phyloP scores from a whole-genome alignment of 2,797 vertebrate genomes.

The Catamblyrhynchus diadema region DNA sequence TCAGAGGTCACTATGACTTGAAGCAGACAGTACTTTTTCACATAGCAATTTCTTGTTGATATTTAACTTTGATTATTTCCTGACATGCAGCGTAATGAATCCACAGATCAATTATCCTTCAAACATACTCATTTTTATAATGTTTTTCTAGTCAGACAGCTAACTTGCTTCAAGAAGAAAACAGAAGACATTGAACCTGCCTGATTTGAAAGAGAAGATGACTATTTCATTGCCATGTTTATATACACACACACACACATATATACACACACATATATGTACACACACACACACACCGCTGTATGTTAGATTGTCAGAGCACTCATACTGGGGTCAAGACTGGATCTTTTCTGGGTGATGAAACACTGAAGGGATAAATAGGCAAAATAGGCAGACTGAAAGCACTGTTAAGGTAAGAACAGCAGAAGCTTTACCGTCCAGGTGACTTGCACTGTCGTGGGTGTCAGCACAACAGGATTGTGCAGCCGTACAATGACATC shows the following conservation, averaged over 20 bases:
- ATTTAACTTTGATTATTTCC: conserved; percentile 1
- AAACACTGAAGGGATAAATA: background rate
- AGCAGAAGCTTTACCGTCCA: conserved; percentile 87
- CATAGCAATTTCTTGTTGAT: background rate
- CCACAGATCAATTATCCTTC: background rate
- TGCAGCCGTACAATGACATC: conserved; percentile 94
- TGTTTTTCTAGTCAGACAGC: background rate
- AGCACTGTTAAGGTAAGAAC: background rate
- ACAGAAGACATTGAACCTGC: background rate
- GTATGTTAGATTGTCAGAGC: background rate
- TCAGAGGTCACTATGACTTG: background rate
- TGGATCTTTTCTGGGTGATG: background rate
- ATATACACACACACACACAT: background rate
- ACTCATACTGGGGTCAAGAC: background rate
- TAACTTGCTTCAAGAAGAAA: background rate
- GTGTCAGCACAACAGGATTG: conserved; percentile 91
- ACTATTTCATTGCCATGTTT: background rate
- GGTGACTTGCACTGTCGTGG: conserved; percentile 94
- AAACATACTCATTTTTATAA: background rate
- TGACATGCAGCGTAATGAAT: background rate
- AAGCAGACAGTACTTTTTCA: background rate
- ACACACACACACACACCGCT: rapidly evolving
- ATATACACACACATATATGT: background rate
- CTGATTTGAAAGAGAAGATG: background rate
- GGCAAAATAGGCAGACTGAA: background rate